Conservation (phyloP, 2,113 vertebrate species). For the Sigmodon hispidus region DNA sequence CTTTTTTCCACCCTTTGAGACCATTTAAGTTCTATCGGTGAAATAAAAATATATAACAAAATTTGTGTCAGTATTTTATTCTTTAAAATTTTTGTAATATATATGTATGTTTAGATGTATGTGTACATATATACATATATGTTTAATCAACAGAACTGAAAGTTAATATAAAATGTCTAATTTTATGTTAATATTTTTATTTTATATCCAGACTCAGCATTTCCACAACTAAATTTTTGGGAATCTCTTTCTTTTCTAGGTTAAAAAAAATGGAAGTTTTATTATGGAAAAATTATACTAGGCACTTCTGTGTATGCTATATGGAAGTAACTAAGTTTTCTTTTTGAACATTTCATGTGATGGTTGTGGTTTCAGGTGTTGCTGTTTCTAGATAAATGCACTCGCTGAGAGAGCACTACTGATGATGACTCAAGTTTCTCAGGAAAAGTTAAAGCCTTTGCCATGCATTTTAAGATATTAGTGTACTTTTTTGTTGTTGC, state of each 20-base stretch:
- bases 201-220: neutral
- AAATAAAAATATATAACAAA: neutral
- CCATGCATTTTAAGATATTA: neutral
- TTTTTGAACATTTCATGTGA: neutral
- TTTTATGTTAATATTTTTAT: neutral
- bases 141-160: neutral
- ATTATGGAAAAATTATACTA: neutral
- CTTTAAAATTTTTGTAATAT: too few species aligned
- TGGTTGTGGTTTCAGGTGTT: neutral
- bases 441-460: neutral
- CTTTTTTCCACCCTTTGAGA: neutral
- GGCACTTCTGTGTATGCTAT: neutral
- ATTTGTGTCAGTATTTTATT: neutral
- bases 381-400: neutral
- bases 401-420: neutral
- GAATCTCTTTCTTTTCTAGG: neutral
- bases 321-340: neutral
- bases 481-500: neutral
- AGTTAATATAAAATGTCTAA: too few species aligned
- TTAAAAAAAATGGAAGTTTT: neutral
- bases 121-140: neutral
- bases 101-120: neutral
- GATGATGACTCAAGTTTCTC: neutral
- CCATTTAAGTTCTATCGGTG: slow-evolving; percentile 3
- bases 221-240: neutral